Evolutionary conservation across 2,113 vertebrate species (phyloP), one percentile per base, ranked within the genome.

Genomic region (Dascyllus trimaculatus): DNA sequence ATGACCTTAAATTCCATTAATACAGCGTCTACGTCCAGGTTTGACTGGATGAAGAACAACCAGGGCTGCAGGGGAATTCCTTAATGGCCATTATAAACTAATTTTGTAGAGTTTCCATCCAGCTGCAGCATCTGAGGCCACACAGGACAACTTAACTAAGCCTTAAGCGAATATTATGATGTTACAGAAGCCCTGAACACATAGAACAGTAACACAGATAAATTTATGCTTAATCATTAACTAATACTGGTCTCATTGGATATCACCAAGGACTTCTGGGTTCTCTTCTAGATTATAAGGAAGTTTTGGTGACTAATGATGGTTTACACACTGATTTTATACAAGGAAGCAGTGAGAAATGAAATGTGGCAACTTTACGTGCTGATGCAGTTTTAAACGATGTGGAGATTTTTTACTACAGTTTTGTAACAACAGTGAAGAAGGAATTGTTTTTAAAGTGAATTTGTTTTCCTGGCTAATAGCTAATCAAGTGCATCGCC

Each of bases 51-150:
- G 1, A 9, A 38, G 61, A 35, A 11, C 21, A 73, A 52, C 7
- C 15, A 11, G 9, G 13, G 15, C 57, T 46, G 24, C 17, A 15
- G 45, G 21, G 2, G 0, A 15, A 17, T 56, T 57, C 66, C 82
- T 46, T 49, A 49, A 57, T n/a, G 52, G 40, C 15, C 40, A 11
- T 43, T 15, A 6, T 43, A 15, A 61, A 66, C 21, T 21, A 25
- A 56, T 18, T 38, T 26, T 18, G 1, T 35, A 43, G 19, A 68
- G 10, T 68, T 78, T 61, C 67, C 48, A 62, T 14, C 6, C 38
- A 18, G 46, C 17, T 18, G 46, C 46, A 15, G 2, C 29, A 2
- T 49, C 66, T 64, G 29, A 43, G 8, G 40, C 14, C 40, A 15
- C 11, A 43, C 40, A 66, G 35, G 22, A 25, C 14, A 13, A 24